A percentile compares a stretch with the other conserved stretches of the same genome.
phyloP scores from a whole-genome alignment of 2,888 invertebrate species.

The Thymelicus acteon region DNA sequence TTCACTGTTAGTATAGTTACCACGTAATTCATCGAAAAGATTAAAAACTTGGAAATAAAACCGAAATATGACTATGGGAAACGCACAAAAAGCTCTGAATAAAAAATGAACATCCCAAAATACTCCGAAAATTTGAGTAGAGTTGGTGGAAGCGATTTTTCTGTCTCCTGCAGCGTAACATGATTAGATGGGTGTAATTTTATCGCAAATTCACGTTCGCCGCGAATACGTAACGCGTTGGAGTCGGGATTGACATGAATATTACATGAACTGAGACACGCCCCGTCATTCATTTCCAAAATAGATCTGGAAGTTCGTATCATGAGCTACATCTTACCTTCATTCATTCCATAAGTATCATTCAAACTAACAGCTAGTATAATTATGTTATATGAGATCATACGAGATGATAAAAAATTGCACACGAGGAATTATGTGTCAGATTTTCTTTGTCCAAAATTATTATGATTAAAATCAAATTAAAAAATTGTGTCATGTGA shows the following conservation, averaged over 20 bases:
- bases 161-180: constrained; percentile 59
- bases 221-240: constrained; percentile 53
- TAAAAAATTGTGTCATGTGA: constrained; percentile 12
- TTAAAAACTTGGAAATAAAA: background rate
- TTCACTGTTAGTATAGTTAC: background rate
- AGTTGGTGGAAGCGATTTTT: constrained; percentile 51
- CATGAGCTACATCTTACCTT: constrained; percentile 46
- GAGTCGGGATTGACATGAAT: constrained; percentile 69
- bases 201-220: constrained; percentile 66
- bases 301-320: constrained; percentile 50
- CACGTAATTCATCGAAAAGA: constrained; percentile 10
- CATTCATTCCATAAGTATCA: constrained; percentile 11
- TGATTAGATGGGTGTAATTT: constrained; percentile 78
- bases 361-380: background rate
- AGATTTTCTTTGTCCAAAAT: background rate
- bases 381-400: too few relatives aligned
- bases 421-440: too few relatives aligned
- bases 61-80: constrained; percentile 18
- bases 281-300: constrained; percentile 68
- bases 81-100: constrained; percentile 38
- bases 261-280: constrained; percentile 77
- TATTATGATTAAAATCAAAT: background rate
- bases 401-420: too few relatives aligned
- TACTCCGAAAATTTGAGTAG: constrained; percentile 40
- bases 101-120: constrained; percentile 39